Conservation (phyloP, 2,113 vertebrate genomes). For the Vimba vimba region DNA sequence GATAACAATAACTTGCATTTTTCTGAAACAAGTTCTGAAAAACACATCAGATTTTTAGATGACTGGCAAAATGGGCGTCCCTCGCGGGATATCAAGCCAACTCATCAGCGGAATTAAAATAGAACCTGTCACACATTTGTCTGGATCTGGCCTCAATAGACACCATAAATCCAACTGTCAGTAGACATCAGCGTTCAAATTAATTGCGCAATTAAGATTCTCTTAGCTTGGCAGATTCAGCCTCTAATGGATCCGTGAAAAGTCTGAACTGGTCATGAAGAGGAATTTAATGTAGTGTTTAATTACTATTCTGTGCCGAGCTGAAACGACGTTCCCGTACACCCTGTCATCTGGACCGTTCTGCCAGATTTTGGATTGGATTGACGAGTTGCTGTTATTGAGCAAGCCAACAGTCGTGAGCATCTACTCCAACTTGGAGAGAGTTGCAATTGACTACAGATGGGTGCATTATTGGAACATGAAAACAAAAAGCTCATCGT, state of each 20-base stretch:
- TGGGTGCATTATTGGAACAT: neutral
- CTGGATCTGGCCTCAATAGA: conserved; percentile 56
- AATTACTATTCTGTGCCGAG: conserved; percentile 75
- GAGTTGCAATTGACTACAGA: conserved; percentile 21
- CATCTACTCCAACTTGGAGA: conserved; percentile 20
- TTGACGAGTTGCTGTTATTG: conserved; percentile 25
- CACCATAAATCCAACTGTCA: conserved; percentile 75
- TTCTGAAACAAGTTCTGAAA: neutral
- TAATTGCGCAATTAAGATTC: conserved; percentile 81
- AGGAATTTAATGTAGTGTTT: conserved; percentile 80
- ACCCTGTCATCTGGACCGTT: conserved; percentile 62
- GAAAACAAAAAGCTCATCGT: conserved; percentile 7
- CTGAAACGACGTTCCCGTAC: conserved; percentile 58
- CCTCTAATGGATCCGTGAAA: conserved; percentile 79
- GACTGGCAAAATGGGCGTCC: neutral
- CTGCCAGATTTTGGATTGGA: conserved; percentile 19
- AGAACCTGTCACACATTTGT: conserved; percentile 66
- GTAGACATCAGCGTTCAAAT: conserved; percentile 74
- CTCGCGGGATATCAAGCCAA: conserved; percentile 45
- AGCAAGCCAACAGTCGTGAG: conserved; percentile 14
- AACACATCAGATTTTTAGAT: neutral
- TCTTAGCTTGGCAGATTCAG: conserved; percentile 76
- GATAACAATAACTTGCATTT: conserved; percentile 10
- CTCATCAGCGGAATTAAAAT: conserved; percentile 70
- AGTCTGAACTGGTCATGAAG: conserved; percentile 78